Conservation (phyloP, 2,113 vertebrate genomes). For the rat (Rattus norvegicus) region GRCr8 NC_086031.1:72352001-72352500, state of each 20-base stretch:
- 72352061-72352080: neutral
- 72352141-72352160: neutral
- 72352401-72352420: neutral
- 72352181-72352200: neutral
- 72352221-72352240: neutral
- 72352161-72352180: neutral
- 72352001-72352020: neutral
- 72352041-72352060: neutral
- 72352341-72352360: neutral
- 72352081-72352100: neutral
- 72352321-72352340: neutral
- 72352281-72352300: neutral
- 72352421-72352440: neutral
- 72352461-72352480: neutral
- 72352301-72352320: neutral
- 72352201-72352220: neutral
- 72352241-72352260: neutral
- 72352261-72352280: neutral
- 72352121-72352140: neutral
- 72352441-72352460: neutral
- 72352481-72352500: neutral
- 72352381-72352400: neutral
- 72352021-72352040: neutral
- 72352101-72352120: neutral
- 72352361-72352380: neutral